A percentile compares a stretch with the other conserved stretches of the same genome.
These are phyloP conservation scores for Lycaena phlaeas DNA, from an alignment of 2,888 invertebrate genomes.

Conservation along the genomic window DNA sequence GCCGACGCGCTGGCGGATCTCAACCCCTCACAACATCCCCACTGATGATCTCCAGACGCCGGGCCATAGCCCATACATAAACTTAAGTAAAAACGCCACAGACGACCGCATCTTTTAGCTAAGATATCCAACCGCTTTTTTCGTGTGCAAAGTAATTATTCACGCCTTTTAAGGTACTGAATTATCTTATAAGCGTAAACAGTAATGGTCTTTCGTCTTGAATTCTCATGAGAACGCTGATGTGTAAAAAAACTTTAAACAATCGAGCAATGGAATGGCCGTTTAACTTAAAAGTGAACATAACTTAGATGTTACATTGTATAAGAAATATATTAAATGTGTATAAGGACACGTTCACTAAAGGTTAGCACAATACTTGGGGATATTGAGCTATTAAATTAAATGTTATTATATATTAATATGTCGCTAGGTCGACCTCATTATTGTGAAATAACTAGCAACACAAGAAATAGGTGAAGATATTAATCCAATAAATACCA, in stretches of 20 bases:
- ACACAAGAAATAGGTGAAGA: too few relatives aligned
- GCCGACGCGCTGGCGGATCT: constrained; percentile 30
- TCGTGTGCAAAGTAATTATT: constrained; percentile 47
- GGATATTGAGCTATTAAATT: background rate
- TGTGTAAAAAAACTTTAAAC: constrained; percentile 21
- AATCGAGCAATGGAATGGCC: constrained; percentile 13
- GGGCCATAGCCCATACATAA: constrained; percentile 28
- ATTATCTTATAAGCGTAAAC: constrained; percentile 43
- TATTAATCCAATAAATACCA: too few relatives aligned
- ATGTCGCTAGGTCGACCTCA: background rate
- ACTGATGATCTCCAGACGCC: constrained; percentile 22
- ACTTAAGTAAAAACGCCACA: constrained; percentile 20
- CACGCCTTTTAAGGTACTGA: constrained; percentile 55
- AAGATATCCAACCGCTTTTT: constrained; percentile 52
- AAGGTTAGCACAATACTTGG: constrained; percentile 2
- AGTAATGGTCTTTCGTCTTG: constrained; percentile 27
- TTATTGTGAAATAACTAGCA: too few relatives aligned
- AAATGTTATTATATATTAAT: background rate
- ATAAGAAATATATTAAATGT: background rate
- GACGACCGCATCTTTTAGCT: constrained; percentile 32
- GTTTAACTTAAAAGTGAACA: constrained; percentile 9
- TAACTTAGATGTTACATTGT: background rate
- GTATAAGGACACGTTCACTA: background rate
- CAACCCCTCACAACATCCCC: constrained; percentile 45
- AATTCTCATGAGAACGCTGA: constrained; percentile 39